Evolutionary conservation across 2,113 vertebrate genomes (phyloP), one percentile per base, ranked within the genome.

Genomic region (Protobothrops flavoviridis): DNA sequence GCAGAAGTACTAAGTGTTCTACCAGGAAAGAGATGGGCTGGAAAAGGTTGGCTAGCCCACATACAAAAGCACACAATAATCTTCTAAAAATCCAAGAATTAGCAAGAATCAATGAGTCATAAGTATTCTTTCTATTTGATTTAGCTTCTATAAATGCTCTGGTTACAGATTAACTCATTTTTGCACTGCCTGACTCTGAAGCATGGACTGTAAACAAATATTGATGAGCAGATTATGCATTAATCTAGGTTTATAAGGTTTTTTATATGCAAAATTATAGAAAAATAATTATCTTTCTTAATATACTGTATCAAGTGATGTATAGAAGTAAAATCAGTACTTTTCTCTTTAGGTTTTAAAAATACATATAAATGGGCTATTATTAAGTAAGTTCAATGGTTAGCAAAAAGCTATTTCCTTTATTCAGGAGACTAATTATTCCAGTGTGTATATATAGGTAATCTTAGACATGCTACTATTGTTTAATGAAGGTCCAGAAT

Each of bases 131-230:
- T 94, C 92, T 48, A 61, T 45, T 69, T 69, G 90, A 81, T 85
- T 2, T 12, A 1, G 81, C 2, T 92, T 85, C 39, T 9, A 10
- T 81, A 93, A 96, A 92, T 0, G 69, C 93, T 91, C 94, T 88
- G 59, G 96, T 96, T 96, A 97, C 91, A 95, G 69, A 97, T 97
- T 97, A 97, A 97, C 97, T 95, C 52, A 64, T 88, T 55, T 92
- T 39, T 9, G 87, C 91, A 93, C 12, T 85, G 0, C 53, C 89
- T 69, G 2, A 74, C 94, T 90, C 92, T 74, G 33, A 91, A 91
- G 94, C 0, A 0, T 88, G 92, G 94, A 94, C 90, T 53, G 90
- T 33, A 94, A 95, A 94, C 91, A 95, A 90, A 87, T 74, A 1
- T 5, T 1, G 29, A 0, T 0, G 5, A 94, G 91, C 21, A 0